Conservation (phyloP, 2,888 invertebrate species). For the Chromoteleia sp. region DNA sequence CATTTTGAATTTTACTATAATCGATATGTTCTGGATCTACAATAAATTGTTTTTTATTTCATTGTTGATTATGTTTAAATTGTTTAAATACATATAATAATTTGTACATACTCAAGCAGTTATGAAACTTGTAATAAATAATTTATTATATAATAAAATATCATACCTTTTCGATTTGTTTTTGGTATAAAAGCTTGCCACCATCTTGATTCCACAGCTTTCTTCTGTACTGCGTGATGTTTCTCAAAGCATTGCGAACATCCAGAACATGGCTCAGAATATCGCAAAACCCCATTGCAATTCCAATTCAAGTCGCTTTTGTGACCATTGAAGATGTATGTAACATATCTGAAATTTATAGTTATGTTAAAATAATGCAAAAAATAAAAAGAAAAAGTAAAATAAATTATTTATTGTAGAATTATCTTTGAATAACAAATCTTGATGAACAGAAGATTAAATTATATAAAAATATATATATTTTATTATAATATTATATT, state of each 20-base stretch:
- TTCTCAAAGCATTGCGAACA: conserved; percentile 90
- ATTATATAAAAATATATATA: too few relatives aligned
- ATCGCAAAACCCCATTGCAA: conserved; percentile 90
- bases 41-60: conserved; percentile 6
- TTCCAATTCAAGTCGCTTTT: conserved; percentile 89
- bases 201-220: conserved; percentile 83
- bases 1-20: conserved; percentile 86
- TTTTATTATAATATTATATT: too few relatives aligned
- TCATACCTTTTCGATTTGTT: conserved; percentile 50
- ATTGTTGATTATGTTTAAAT: too few relatives aligned
- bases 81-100: too few relatives aligned
- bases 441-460: too few relatives aligned
- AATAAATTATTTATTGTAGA: too few relatives aligned
- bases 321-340: conserved; percentile 91
- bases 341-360: conserved; percentile 86
- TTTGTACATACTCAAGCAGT: too few relatives aligned
- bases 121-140: too few relatives aligned
- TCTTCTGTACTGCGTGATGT: conserved; percentile 77
- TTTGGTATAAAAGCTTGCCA: conserved; percentile 85
- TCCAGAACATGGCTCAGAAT: conserved; percentile 92
- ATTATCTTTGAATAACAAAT: too few relatives aligned
- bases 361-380: not conserved
- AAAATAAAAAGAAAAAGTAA: too few relatives aligned
- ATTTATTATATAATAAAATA: not conserved
- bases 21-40: conserved; percentile 78